Evolutionary conservation across 2,888 invertebrate genomes (phyloP).

Genomic region (Zygaena filipendulae): DNA sequence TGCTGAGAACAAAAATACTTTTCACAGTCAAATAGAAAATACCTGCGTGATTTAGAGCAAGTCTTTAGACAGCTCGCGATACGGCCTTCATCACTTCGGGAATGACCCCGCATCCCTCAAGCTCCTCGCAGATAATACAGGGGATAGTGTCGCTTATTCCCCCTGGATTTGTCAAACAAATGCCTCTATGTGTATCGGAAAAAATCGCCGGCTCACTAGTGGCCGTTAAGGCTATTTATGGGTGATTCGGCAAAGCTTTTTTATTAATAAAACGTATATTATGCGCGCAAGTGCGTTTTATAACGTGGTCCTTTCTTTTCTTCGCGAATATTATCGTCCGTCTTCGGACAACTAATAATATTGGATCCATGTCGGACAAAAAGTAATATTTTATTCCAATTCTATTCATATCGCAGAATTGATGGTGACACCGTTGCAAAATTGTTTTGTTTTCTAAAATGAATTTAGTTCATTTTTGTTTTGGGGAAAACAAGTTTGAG

Average conservation of each 20-base stretch:
- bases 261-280: slow-evolving; percentile 70
- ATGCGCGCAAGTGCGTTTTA: slow-evolving; percentile 68
- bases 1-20: slow-evolving; percentile 17
- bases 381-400: slow-evolving; percentile 29
- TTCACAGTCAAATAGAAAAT: slow-evolving; percentile 37
- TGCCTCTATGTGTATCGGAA: slow-evolving; percentile 59
- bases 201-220: slow-evolving; percentile 60
- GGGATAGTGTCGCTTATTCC: slow-evolving; percentile 55
- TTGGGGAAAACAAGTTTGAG: slow-evolving; percentile 4
- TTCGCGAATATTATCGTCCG: slow-evolving; percentile 57
- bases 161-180: slow-evolving; percentile 69
- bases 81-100: slow-evolving; percentile 59
- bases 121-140: slow-evolving; percentile 47
- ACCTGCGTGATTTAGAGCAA: slow-evolving; percentile 61
- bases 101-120: slow-evolving; percentile 66
- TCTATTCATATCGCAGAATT: slow-evolving; percentile 22
- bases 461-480: slow-evolving; percentile 1
- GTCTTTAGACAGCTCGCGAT: slow-evolving; percentile 45
- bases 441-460: slow-evolving; percentile 18
- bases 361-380: slow-evolving; percentile 32
- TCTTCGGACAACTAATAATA: slow-evolving; percentile 59
- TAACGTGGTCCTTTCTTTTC: slow-evolving; percentile 45
- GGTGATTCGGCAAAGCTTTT: slow-evolving; percentile 60
- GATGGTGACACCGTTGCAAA: neutral
- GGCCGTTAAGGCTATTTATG: slow-evolving; percentile 65